A percentile compares a stretch with the other conserved stretches of the same genome.
These are phyloP conservation scores for Wasmannia auropunctata DNA, from an alignment of 1,140 invertebrate species.

Conservation along the genomic window DNA sequence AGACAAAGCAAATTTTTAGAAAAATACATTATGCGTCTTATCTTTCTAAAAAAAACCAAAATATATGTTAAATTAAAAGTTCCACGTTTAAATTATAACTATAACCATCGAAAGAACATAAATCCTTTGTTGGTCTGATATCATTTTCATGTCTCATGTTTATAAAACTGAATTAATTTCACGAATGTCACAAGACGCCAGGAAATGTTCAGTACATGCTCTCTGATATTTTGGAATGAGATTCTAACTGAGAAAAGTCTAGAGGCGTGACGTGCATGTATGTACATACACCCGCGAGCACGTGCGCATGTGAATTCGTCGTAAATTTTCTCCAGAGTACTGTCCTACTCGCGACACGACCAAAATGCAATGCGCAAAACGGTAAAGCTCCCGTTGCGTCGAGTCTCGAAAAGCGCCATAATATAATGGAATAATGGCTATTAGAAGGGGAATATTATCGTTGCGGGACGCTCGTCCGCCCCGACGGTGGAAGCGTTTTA, in stretches of 20 bases:
- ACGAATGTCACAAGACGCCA: not conserved
- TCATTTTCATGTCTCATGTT: not conserved
- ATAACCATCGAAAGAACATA: not conserved
- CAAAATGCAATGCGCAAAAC: not conserved
- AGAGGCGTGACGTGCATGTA: slow-evolving; percentile 17
- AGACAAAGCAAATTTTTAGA: not conserved
- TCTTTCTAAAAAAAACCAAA: too few species aligned
- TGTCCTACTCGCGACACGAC: not conserved
- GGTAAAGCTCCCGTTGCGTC: not conserved
- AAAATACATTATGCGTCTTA: too few species aligned
- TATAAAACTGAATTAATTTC: not conserved
- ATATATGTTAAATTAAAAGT: not conserved
- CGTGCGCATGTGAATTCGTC: slow-evolving; percentile 29
- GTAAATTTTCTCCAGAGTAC: slow-evolving; percentile 34
- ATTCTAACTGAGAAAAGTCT: slow-evolving; percentile 16
- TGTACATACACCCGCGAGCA: not conserved
- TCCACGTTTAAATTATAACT: not conserved
- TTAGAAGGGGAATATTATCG: slow-evolving; percentile 67
- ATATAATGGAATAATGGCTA: slow-evolving; percentile 64
- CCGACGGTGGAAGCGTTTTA: slow-evolving; percentile 76
- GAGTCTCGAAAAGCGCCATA: slow-evolving; percentile 39
- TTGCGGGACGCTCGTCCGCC: slow-evolving; percentile 57
- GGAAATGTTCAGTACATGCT: not conserved
- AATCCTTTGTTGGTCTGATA: not conserved
- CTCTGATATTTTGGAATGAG: slow-evolving; percentile 26